A percentile compares a stretch with the other conserved stretches of the same genome.
These are phyloP conservation scores for Corbicula japonica DNA, from an alignment of 2,888 invertebrate species.

Conservation along the genomic window DNA sequence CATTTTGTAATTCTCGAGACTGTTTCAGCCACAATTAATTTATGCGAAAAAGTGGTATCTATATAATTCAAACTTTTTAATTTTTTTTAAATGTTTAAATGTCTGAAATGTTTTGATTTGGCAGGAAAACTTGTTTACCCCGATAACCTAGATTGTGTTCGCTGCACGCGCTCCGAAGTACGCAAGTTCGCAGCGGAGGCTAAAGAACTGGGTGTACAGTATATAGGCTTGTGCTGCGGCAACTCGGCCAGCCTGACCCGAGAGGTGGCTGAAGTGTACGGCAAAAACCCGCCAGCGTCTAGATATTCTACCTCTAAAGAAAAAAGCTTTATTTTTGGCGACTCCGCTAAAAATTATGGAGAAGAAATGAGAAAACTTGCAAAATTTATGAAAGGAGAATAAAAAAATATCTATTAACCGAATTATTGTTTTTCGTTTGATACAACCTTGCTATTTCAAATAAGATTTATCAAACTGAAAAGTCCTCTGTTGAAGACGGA, in stretches of 20 bases:
- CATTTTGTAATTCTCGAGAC: too few relatives aligned
- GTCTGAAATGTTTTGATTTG: too few relatives aligned
- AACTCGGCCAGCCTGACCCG: conserved; percentile 75
- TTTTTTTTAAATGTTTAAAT: too few relatives aligned
- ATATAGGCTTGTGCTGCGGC: conserved; percentile 84
- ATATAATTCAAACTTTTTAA: too few relatives aligned
- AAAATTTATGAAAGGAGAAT: conserved; percentile 56
- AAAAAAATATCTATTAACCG: too few relatives aligned
- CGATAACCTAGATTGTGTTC: conserved; percentile 61
- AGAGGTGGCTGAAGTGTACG: conserved; percentile 78
- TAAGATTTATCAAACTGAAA: too few relatives aligned
- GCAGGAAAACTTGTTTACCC: conserved; percentile 65
- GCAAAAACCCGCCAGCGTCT: conserved; percentile 73
- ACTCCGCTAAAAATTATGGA: conserved; percentile 29
- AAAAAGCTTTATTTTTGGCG: conserved; percentile 50
- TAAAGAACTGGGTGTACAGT: conserved; percentile 77
- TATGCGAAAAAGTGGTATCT: too few relatives aligned
- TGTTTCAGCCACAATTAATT: too few relatives aligned
- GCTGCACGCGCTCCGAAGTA: conserved; percentile 74
- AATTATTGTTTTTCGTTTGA: too few relatives aligned
- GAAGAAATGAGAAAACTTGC: conserved; percentile 43
- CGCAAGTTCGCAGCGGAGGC: conserved; percentile 76
- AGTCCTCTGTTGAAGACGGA: too few relatives aligned
- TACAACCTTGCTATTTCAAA: too few relatives aligned
- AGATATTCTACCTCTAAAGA: conserved; percentile 57